A percentile compares a stretch with the other conserved stretches of the same genome.
phyloP scores from a whole-genome alignment of 2,113 vertebrate species.

The Apodemus sylvaticus region DNA sequence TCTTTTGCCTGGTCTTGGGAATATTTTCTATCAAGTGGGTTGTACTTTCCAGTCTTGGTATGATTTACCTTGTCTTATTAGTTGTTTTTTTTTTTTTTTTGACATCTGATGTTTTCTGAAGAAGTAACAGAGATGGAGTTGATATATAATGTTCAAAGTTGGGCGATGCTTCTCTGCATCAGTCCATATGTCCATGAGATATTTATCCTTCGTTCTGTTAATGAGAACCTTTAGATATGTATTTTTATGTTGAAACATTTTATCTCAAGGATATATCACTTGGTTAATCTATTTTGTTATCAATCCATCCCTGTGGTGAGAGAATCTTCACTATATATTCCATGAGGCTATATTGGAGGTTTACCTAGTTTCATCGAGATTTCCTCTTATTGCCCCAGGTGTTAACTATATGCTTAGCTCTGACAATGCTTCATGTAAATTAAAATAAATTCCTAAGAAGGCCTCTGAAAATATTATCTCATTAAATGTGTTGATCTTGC shows the following conservation, averaged over 20 bases:
- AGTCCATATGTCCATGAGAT: not conserved
- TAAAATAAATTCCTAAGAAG: not conserved
- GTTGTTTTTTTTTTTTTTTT: too few relatives aligned
- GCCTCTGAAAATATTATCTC: accelerated
- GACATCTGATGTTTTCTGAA: too few relatives aligned
- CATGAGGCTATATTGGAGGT: not conserved
- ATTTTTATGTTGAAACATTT: not conserved
- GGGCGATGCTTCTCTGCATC: not conserved
- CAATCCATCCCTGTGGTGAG: not conserved
- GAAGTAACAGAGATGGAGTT: too few relatives aligned
- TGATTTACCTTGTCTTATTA: too few relatives aligned
- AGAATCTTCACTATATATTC: not conserved
- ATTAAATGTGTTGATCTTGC: not conserved
- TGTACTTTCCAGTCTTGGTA: too few relatives aligned
- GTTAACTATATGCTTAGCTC: not conserved
- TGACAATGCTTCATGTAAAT: not conserved
- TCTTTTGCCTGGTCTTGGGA: too few relatives aligned
- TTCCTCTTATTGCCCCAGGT: not conserved
- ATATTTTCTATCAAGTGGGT: too few relatives aligned
- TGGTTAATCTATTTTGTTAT: not conserved
- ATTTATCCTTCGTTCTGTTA: not conserved
- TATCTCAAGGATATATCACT: not conserved
- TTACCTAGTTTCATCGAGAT: not conserved
- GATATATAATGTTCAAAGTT: not conserved
- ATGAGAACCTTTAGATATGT: not conserved